Percentiles rank a stretch among this genome's conserved stretches.
Conservation (phyloP, 2,113 vertebrate genomes). For the Taurulus bubalis region DNA sequence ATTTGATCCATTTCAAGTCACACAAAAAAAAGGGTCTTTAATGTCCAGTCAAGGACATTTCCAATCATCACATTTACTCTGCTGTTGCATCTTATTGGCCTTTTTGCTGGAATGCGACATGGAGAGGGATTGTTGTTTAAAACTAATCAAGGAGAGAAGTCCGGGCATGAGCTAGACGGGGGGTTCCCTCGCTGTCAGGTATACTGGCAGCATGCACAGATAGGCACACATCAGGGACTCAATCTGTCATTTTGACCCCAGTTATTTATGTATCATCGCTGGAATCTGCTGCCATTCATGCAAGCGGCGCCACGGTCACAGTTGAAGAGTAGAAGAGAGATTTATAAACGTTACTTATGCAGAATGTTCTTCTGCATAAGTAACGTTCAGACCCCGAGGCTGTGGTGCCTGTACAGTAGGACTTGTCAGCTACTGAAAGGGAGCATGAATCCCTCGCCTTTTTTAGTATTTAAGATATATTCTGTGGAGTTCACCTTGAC, state of each 20-base stretch:
- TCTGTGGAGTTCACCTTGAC: neutral
- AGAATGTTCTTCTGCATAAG: neutral
- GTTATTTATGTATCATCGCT: constrained; percentile 19
- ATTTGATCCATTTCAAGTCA: neutral
- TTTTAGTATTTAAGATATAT: neutral
- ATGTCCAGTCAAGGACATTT: neutral
- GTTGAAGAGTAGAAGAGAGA: constrained; percentile 3
- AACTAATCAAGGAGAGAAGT: neutral
- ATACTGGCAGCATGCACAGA: constrained; percentile 33
- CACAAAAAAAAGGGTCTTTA: neutral
- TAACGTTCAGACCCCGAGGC: constrained; percentile 7
- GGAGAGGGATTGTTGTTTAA: neutral
- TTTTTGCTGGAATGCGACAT: constrained; percentile 1
- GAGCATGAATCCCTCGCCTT: neutral
- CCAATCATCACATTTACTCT: neutral
- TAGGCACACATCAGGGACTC: constrained; percentile 23
- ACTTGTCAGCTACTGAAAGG: neutral
- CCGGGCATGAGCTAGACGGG: neutral
- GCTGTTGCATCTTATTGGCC: neutral
- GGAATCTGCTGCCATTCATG: constrained; percentile 9
- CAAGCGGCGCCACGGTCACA: neutral
- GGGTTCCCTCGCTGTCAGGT: constrained; percentile 8
- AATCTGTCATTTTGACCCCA: constrained; percentile 14
- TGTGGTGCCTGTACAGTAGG: no score
- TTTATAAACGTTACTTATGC: constrained; percentile 13